Conservation (phyloP, 1,140 invertebrate species). For the Spodoptera frugiperda region DNA sequence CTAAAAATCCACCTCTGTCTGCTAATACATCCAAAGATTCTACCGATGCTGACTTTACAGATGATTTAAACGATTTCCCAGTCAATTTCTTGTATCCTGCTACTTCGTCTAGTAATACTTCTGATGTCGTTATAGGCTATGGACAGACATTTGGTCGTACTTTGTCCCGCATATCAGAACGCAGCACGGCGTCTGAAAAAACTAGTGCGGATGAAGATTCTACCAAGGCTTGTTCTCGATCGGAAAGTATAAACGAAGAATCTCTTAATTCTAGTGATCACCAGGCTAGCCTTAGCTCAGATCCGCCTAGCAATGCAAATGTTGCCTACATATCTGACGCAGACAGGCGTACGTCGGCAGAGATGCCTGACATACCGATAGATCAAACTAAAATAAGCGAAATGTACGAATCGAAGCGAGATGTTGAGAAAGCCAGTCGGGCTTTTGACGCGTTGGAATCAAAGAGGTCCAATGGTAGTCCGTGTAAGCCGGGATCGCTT, state of each 20-base stretch:
- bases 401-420: conserved; percentile 84
- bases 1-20: conserved; percentile 86
- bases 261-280: conserved; percentile 93
- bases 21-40: conserved; percentile 88
- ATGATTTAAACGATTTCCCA: conserved; percentile 91
- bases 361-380: conserved; percentile 93
- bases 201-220: conserved; percentile 93
- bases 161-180: conserved; percentile 94
- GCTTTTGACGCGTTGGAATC: conserved; percentile 59
- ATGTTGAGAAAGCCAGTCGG: conserved; percentile 67
- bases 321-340: conserved; percentile 91
- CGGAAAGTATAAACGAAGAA: conserved; percentile 93
- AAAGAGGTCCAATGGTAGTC: conserved; percentile 63
- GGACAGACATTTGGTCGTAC: conserved; percentile 91
- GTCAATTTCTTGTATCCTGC: conserved; percentile 90
- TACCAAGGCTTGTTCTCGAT: conserved; percentile 92
- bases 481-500: conserved; percentile 44
- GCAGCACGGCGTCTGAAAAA: conserved; percentile 94
- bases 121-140: conserved; percentile 90
- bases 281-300: conserved; percentile 94
- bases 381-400: conserved; percentile 88
- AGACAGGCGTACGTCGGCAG: conserved; percentile 92
- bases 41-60: conserved; percentile 89
- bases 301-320: conserved; percentile 90
- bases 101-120: conserved; percentile 84